Evolutionary conservation across 2,113 vertebrate species (phyloP).

Genomic region (Forbesichthys papilliferus): DNA sequence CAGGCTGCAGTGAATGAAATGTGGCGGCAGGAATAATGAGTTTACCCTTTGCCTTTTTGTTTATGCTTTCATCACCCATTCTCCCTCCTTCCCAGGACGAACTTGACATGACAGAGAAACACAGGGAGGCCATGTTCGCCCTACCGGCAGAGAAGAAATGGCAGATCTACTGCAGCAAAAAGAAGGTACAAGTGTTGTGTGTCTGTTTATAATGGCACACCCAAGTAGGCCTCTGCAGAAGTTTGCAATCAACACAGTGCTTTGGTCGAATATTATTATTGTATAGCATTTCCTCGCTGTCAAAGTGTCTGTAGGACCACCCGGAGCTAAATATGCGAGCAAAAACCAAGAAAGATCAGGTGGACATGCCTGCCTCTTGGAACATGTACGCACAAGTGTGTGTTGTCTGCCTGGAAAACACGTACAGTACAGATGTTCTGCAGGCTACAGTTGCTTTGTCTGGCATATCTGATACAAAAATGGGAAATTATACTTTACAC

Average conservation of each 20-base stretch:
- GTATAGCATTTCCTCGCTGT: slow-evolving; percentile 17
- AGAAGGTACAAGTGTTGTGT: slow-evolving; percentile 81
- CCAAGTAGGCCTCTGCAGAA: slow-evolving; percentile 1
- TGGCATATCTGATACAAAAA: no score
- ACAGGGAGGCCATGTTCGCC: slow-evolving; percentile 98
- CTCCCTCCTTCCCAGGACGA: slow-evolving; percentile 82
- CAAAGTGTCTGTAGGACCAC: no score
- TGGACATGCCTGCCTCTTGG: no score
- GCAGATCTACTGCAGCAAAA: slow-evolving; percentile 96
- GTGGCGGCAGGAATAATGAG: not conserved
- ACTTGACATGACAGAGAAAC: slow-evolving; percentile 96
- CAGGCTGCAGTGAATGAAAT: not conserved
- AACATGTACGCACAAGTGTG: no score
- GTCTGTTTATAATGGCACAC: slow-evolving; percentile 2
- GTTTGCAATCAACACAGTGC: no score
- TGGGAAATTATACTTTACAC: no score
- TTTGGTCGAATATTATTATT: not conserved
- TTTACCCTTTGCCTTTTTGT: not conserved
- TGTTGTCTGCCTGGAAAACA: no score
- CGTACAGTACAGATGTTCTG: no score
- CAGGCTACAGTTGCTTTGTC: no score
- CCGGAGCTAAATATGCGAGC: no score
- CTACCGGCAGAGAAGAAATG: slow-evolving; percentile 87
- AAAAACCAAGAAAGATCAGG: no score
- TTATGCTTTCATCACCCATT: not conserved